Percentiles rank a stretch among this genome's conserved stretches.
Evolutionary conservation across 2,888 invertebrate species (phyloP).

Genomic region (Melinaea menophilus): DNA sequence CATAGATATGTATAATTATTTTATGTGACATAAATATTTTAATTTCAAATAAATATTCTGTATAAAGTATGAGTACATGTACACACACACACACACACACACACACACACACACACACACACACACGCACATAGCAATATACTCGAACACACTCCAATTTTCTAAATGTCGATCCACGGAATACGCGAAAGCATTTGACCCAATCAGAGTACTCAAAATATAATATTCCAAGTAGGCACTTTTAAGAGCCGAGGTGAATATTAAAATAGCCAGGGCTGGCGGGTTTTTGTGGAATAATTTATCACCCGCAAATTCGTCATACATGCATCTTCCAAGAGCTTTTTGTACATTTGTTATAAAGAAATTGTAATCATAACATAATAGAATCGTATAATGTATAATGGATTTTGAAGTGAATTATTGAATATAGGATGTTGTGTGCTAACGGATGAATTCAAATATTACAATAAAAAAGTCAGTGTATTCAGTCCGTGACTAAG

Average conservation of each 20-base stretch:
- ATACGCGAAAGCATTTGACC: not conserved
- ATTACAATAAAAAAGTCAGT: too few species aligned
- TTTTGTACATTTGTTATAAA: not conserved
- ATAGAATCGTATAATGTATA: too few species aligned
- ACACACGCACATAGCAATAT: too few species aligned
- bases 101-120: not conserved
- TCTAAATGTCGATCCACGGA: not conserved
- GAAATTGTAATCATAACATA: too few species aligned
- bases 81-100: not conserved
- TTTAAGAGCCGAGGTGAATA: constrained; percentile 62
- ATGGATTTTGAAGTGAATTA: too few species aligned
- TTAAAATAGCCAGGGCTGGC: constrained; percentile 43
- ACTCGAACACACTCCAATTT: not conserved
- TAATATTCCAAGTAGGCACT: constrained; percentile 46
- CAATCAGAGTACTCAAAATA: constrained; percentile 60
- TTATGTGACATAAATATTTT: constrained; percentile 8
- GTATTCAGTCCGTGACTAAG: too few species aligned
- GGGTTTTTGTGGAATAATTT: not conserved
- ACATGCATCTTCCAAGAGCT: not conserved
- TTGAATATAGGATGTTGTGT: too few species aligned
- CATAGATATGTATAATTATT: not conserved
- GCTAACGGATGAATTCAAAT: too few species aligned
- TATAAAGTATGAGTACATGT: not conserved
- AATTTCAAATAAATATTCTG: constrained; percentile 15
- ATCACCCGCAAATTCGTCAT: not conserved